These are phyloP conservation scores for Leptobrachium leishanense DNA, from an alignment of 2,113 vertebrate genomes.

Conservation along the genomic window DNA sequence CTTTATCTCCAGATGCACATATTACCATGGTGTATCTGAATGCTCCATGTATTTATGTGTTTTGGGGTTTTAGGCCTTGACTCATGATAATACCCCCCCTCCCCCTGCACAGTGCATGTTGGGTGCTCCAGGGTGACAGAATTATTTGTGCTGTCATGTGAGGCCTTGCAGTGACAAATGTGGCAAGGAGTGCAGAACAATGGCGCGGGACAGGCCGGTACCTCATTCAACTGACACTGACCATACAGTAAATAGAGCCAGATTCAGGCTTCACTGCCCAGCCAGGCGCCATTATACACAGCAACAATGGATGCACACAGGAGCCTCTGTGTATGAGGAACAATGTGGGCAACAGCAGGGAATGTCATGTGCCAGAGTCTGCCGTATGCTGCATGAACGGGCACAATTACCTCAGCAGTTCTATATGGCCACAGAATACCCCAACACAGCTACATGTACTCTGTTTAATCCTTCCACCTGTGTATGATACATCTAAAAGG, in stretches of 20 bases:
- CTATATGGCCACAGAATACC: no score
- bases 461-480: no score
- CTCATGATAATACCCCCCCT: neutral
- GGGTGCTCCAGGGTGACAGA: slow-evolving; percentile 68
- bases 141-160: slow-evolving; percentile 72
- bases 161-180: slow-evolving; percentile 79
- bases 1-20: neutral
- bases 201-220: slow-evolving; percentile 77
- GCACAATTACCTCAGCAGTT: no score
- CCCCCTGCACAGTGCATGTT: slow-evolving; percentile 33
- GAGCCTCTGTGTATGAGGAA: slow-evolving; percentile 73
- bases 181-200: slow-evolving; percentile 81
- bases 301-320: slow-evolving; percentile 74
- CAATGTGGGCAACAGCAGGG: slow-evolving; percentile 53
- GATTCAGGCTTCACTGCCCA: slow-evolving; percentile 77
- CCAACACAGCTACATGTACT: no score
- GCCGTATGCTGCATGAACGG: no score
- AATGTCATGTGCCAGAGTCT: no score
- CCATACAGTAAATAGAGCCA: slow-evolving; percentile 82
- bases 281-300: slow-evolving; percentile 72
- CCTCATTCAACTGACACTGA: slow-evolving; percentile 85
- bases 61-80: no score
- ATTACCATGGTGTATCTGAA: no score
- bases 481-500: no score
- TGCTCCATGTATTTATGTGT: no score